A percentile compares a stretch with the other conserved stretches of the same genome.
Conservation (phyloP, 2,797 vertebrate species). For the Acipenser transmontanus region DNA sequence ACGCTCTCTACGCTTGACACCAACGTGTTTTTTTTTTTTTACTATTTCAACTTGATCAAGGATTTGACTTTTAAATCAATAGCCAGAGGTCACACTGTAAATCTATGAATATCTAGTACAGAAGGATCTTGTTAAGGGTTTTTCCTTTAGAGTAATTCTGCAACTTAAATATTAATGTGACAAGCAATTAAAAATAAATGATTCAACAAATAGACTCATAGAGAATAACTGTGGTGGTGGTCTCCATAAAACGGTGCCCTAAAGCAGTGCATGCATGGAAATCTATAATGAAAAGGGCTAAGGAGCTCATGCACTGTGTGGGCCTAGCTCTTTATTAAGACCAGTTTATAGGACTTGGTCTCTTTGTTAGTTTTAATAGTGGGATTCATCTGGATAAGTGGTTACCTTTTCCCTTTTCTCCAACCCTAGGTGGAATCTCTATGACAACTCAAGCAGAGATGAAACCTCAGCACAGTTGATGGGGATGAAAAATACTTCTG, state of each 20-base stretch:
- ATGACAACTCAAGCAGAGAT: neutral
- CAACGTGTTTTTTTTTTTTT: too few relatives aligned
- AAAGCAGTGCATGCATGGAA: too few relatives aligned
- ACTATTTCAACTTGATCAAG: too few relatives aligned
- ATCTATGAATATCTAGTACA: neutral
- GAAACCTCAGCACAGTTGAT: neutral
- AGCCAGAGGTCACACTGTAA: neutral
- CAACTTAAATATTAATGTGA: neutral
- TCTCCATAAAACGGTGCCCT: neutral
- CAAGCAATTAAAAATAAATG: neutral
- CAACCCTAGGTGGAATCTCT: neutral
- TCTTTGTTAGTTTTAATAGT: too few relatives aligned
- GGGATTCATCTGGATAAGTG: neutral
- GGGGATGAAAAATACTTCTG: neutral
- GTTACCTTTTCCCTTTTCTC: neutral
- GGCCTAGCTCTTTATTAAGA: too few relatives aligned
- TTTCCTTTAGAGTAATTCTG: neutral
- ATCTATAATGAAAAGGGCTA: too few relatives aligned
- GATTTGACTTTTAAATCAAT: conserved; percentile 1
- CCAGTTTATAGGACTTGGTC: too few relatives aligned
- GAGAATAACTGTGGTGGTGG: neutral
- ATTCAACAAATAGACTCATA: neutral
- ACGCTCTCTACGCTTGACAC: too few relatives aligned
- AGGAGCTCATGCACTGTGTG: too few relatives aligned
- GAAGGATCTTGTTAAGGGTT: neutral